Evolutionary conservation across 2,888 invertebrate genomes (phyloP), one percentile per base, ranked within the genome.

Genomic region (Sphinx pinastri): DNA sequence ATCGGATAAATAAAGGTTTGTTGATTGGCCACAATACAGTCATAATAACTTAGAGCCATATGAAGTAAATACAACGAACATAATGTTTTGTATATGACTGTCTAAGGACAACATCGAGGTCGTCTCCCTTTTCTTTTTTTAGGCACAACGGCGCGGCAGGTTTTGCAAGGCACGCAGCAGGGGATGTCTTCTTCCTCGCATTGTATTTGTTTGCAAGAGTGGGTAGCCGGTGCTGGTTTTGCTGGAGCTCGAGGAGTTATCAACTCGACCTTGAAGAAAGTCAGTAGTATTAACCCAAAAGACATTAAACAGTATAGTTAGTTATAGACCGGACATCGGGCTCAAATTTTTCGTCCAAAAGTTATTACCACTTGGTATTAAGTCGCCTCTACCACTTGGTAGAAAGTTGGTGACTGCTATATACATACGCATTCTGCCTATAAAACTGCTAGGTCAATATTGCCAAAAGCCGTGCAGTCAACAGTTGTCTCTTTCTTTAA

Each of bases 161-260:
- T 76, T 14, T 83, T 77, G 74, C 91, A 92, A 0, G 91, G 88
- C 10, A 83, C 54, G 69, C 88, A 89, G 75, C 88, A 91, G 0
- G 88, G 85, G 4, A 92, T 77, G n/a, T 90, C 94, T 0, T 92
- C 91, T n/a, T 96, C 95, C 71, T 95, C 95, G 71, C 95, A 96
- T 81, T 97, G 97, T 19, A 96, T 95, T 76, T 96, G 95, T 16
- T 96, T 94, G 16, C 96, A 96, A 68, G 95, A 95, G 78, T 95
- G 95, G 49, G 95, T 94, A 0, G 95, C 90, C 0, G 95, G 95
- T 13, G 95, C 95, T 25, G 92, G 83, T 49, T 94, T 91, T 0
- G 95, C 94, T 0, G 95, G 95, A 0, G 95, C 96, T 72, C 96
- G 95, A 0, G 97, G 97, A 0, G 97, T 97, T 68, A 96, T 95